Percentiles rank a stretch among this genome's conserved stretches.
Conservation (phyloP, 2,888 invertebrate species). For the Pterostichus madidus region DNA sequence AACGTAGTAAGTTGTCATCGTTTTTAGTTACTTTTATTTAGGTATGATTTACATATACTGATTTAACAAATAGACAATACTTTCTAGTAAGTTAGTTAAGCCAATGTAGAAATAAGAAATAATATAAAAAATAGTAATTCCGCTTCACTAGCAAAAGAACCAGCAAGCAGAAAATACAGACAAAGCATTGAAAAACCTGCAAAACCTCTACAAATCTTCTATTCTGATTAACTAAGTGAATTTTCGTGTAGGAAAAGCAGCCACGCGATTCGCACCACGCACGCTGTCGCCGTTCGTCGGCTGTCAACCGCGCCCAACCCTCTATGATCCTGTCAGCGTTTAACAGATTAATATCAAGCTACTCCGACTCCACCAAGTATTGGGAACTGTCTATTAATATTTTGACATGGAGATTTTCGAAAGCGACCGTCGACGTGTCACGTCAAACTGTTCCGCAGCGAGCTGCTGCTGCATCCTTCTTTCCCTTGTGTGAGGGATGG, state of each 20-base stretch:
- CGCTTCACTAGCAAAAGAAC: not conserved
- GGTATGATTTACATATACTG: no score
- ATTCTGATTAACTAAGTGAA: constrained; percentile 30
- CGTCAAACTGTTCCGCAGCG: constrained; percentile 38
- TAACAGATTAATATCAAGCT: constrained; percentile 66
- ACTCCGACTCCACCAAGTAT: constrained; percentile 46
- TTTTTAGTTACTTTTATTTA: no score
- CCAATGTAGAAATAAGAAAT: no score
- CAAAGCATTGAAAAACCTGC: constrained; percentile 16
- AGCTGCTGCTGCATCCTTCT: not conserved
- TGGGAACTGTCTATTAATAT: constrained; percentile 67
- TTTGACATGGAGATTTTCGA: constrained; percentile 65
- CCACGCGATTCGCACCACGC: constrained; percentile 1
- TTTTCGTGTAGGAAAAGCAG: constrained; percentile 40
- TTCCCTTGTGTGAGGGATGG: not conserved
- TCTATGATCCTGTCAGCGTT: constrained; percentile 61
- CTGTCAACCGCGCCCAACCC: constrained; percentile 1
- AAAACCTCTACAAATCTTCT: constrained; percentile 8
- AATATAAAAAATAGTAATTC: no score
- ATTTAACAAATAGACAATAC: no score
- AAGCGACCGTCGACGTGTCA: constrained; percentile 55
- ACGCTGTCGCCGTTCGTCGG: constrained; percentile 13
- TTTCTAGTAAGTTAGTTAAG: no score
- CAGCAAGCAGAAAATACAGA: not conserved
- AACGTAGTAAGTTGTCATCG: no score